A percentile compares a stretch with the other conserved stretches of the same genome.
phyloP scores from a whole-genome alignment of 2,888 invertebrate genomes.

The Zootermopsis nevadensis region DNA sequence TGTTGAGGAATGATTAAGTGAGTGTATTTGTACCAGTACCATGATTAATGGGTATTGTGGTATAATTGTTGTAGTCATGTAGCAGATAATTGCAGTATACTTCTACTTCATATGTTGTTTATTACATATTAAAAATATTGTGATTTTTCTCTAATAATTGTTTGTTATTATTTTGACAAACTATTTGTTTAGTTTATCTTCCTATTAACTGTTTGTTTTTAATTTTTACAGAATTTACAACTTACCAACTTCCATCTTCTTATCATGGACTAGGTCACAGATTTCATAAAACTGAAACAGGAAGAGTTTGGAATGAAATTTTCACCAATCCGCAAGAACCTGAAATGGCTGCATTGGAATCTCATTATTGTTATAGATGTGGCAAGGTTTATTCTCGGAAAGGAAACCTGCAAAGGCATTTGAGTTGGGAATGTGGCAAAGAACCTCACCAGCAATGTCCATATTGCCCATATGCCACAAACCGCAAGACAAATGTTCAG shows the following conservation, averaged over 20 bases:
- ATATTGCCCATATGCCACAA: conserved; percentile 53
- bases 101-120: no score
- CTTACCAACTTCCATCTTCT: background rate
- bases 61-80: no score
- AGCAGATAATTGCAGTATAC: no score
- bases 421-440: conserved; percentile 59
- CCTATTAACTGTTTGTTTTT: background rate
- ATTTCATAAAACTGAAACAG: background rate
- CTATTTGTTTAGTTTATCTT: background rate
- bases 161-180: no score
- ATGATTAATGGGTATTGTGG: no score
- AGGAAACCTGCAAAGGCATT: conserved; percentile 56
- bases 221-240: conserved; percentile 1
- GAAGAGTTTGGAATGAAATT: background rate
- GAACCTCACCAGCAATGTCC: conserved; percentile 57
- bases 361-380: conserved; percentile 34
- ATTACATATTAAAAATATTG: no score
- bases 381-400: conserved; percentile 40
- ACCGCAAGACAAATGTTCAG: conserved; percentile 39
- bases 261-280: background rate
- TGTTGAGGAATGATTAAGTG: no score
- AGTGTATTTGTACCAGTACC: no score
- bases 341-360: background rate
- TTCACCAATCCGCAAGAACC: background rate
- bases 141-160: no score